Conservation (phyloP, 2,113 vertebrate species). For the Lagenorhynchus albirostris region DNA sequence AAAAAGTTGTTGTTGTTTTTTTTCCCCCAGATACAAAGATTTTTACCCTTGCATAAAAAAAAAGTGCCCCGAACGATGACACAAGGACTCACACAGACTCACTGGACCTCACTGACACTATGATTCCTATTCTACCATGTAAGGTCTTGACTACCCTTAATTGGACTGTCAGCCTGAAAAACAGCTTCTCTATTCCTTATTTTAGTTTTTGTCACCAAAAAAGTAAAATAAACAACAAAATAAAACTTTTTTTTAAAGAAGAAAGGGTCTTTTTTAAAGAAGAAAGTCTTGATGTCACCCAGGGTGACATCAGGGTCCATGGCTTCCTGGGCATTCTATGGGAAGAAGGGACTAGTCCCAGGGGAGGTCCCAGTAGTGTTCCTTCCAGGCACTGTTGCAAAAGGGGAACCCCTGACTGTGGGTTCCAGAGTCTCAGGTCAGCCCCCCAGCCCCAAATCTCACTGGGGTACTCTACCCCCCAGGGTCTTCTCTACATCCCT, state of each 20-base stretch:
- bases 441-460: not conserved
- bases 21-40: constrained; percentile 88
- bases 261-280: too few species aligned
- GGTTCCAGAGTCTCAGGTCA: not conserved
- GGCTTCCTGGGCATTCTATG: not conserved
- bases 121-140: constrained; percentile 88
- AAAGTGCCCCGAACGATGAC: constrained; percentile 93
- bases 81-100: constrained; percentile 92
- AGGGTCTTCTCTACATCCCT: not conserved
- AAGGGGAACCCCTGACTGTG: not conserved
- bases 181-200: constrained; percentile 86
- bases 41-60: constrained; percentile 90
- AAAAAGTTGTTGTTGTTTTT: constrained; percentile 79
- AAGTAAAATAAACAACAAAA: constrained; percentile 83
- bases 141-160: constrained; percentile 86
- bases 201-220: constrained; percentile 88
- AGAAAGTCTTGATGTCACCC: too few species aligned
- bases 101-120: constrained; percentile 94
- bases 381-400: not conserved
- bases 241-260: constrained; percentile 73
- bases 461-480: not conserved
- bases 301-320: not conserved
- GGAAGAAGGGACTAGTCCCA: not conserved
- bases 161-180: constrained; percentile 86
- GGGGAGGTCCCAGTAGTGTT: not conserved